Percentiles rank a stretch among this genome's conserved stretches.
Conservation (phyloP, 2,888 invertebrate genomes). For the Leucozona laternaria region DNA sequence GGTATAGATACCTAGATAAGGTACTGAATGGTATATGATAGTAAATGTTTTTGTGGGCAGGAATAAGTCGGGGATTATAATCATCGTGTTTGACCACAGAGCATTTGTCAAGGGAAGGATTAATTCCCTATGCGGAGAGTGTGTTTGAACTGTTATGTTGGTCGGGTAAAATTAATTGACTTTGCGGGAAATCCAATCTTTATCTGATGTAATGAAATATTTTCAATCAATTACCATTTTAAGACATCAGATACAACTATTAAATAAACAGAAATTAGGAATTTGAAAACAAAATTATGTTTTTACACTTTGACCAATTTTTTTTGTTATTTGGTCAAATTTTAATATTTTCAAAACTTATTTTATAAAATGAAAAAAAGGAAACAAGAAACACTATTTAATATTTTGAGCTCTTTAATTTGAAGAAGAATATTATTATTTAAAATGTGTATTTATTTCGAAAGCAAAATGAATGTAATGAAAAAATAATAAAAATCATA, state of each 20-base stretch:
- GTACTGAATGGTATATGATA: slow-evolving; percentile 17
- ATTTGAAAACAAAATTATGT: too few relatives aligned
- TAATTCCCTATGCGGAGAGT: slow-evolving; percentile 46
- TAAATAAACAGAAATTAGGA: neutral
- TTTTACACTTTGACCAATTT: too few relatives aligned
- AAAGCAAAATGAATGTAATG: too few relatives aligned
- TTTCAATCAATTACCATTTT: neutral
- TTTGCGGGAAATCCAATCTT: slow-evolving; percentile 31
- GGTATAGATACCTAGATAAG: neutral
- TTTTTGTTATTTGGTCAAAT: too few relatives aligned
- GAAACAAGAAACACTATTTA: too few relatives aligned
- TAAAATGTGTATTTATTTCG: too few relatives aligned
- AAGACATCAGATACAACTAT: neutral
- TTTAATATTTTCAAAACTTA: too few relatives aligned
- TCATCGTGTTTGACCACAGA: slow-evolving; percentile 67
- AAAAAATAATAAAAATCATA: too few relatives aligned
- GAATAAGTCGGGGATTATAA: slow-evolving; percentile 62
- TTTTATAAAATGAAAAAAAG: too few relatives aligned
- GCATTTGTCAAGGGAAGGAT: slow-evolving; percentile 65
- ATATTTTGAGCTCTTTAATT: too few relatives aligned
- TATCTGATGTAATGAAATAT: slow-evolving; percentile 53
- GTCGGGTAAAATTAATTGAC: slow-evolving; percentile 49
- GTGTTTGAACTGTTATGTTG: slow-evolving; percentile 1
- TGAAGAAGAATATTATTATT: too few relatives aligned
- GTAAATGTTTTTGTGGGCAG: slow-evolving; percentile 52